Base-by-base conservation (phyloP, 2,888 invertebrate genomes). In the Patella pellucida region DNA sequence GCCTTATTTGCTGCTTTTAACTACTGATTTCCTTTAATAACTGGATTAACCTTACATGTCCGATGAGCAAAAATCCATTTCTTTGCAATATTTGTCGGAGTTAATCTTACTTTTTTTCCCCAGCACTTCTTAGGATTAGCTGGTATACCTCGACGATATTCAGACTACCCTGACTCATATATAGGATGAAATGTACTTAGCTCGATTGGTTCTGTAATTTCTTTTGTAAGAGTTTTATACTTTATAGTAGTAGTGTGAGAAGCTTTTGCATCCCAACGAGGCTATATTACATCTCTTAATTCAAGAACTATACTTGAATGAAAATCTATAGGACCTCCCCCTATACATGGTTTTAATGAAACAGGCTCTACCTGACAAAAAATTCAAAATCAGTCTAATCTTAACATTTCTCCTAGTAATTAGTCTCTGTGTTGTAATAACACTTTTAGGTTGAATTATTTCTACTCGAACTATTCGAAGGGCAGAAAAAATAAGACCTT, bases 21-120 rank as follows among this genome's bases (percentile, higher is more conserved):
- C 88, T 93, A 94, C 82, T 95, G 95, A 93, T 95, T 93, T 62
- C 94, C 95, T 0, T 85, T 94, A 92, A 93, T 95, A 88, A 93
- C 93, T 70, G 94, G 94, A 11, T 81, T 94, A 88, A 90, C 90
- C 0, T 74, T 95, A 92, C 94, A 94, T 85, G 89, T 91, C 52
- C 92, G 91, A 78, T 90, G 92, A 91, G 90, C 94, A 92, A 94
- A 94, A 93, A 93, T 93, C 90, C 94, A 95, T 92, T 95, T 95
- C 92, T 89, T 83, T 50, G 41, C 81, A 12, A 95, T 95, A 93
- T 95, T 95, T 93, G 89, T 94, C 85, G 94, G 95, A 78, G 95
- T 95, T 84, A 95, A 95, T 92, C 88, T 95, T 92, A 95, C 95
- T 0, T 94, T 95, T 91, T 95, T 95, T n/a, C 95, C 95, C 0